Evolutionary conservation across 2,797 vertebrate species (phyloP).

Genomic region (Eupleurogrammus muticus): DNA sequence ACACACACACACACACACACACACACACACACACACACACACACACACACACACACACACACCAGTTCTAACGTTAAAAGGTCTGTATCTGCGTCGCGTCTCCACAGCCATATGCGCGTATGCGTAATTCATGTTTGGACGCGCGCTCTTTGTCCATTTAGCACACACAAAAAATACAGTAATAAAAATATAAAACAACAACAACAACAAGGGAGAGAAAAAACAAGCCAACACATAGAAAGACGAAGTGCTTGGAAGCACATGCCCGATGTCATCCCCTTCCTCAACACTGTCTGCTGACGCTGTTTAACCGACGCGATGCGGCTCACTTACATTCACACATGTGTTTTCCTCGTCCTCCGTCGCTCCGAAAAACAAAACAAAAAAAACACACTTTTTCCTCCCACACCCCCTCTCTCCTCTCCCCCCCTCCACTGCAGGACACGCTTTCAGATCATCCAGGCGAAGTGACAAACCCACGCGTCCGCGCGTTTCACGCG

Average conservation of each 20-base stretch:
- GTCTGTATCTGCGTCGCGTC: too few relatives aligned
- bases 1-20: too few relatives aligned
- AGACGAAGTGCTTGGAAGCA: slow-evolving; percentile 1
- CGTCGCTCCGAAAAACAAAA: slow-evolving; percentile 16
- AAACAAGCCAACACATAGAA: too few relatives aligned
- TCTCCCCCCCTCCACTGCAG: not conserved
- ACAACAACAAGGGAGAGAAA: too few relatives aligned
- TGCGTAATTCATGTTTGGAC: not conserved
- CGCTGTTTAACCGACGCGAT: not conserved
- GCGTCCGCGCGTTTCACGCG: slow-evolving; percentile 7
- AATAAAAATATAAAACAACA: not conserved
- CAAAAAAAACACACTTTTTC: not conserved
- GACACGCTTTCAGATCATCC: not conserved
- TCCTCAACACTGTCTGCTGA: not conserved
- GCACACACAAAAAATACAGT: too few relatives aligned
- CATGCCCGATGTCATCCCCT: not conserved
- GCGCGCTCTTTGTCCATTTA: not conserved
- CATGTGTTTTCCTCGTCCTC: slow-evolving; percentile 22
- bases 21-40: too few relatives aligned
- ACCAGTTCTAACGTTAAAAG: too few relatives aligned
- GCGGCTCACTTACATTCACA: slow-evolving; percentile 34
- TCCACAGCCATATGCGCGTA: too few relatives aligned
- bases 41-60: too few relatives aligned
- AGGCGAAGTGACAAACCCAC: not conserved
- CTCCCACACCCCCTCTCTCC: too few relatives aligned